Evolutionary conservation across 2,113 vertebrate genomes (phyloP).

Genomic region (cattle (Bos taurus)): ARS-UCD2.0 NC_037337.1:53118001-53118500

Average conservation of each 20-base stretch:
- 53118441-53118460: conserved; percentile 81
- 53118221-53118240: not conserved
- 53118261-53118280: conserved; percentile 2
- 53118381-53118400: conserved; percentile 79
- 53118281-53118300: not conserved
- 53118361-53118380: conserved; percentile 76
- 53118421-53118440: conserved; percentile 83
- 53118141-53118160: not conserved
- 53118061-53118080: not conserved
- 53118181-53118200: conserved; percentile 5
- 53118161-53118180: not conserved
- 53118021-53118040: not conserved
- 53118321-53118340: conserved; percentile 23
- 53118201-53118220: not conserved
- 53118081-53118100: not conserved
- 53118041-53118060: not conserved
- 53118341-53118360: conserved; percentile 47
- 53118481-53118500: conserved; percentile 66
- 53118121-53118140: not conserved
- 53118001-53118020: not conserved
- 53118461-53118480: conserved; percentile 76
- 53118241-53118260: not conserved
- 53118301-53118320: conserved; percentile 15
- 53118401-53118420: conserved; percentile 78
- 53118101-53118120: not conserved